Evolutionary conservation across 2,113 vertebrate species (phyloP).

Genomic region (Gulo gulo): DNA sequence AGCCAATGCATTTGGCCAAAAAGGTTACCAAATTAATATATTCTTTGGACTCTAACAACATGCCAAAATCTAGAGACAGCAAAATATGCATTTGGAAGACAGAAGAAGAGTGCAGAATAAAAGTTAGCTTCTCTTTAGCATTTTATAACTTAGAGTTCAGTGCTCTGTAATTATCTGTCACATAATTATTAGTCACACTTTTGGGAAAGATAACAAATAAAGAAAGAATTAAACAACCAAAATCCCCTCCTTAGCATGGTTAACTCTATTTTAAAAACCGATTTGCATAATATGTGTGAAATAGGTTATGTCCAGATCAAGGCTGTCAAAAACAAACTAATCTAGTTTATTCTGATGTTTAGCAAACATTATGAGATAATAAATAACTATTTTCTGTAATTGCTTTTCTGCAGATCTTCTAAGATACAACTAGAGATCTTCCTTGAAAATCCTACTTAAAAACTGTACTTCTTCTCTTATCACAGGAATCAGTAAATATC

Average conservation of each 20-base stretch:
- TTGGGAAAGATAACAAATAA: not conserved
- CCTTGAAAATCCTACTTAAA: not conserved
- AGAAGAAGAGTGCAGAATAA: not conserved
- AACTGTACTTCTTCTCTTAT: not conserved
- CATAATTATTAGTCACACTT: conserved; percentile 8
- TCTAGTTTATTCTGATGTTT: not conserved
- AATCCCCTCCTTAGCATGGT: not conserved
- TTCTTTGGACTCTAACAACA: not conserved
- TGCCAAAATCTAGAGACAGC: conserved; percentile 13
- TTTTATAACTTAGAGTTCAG: not conserved
- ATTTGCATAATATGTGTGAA: not conserved
- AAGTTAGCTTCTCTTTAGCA: not conserved
- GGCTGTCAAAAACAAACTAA: not conserved
- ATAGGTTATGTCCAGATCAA: not conserved
- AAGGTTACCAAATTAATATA: conserved; percentile 14
- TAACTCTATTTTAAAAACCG: not conserved
- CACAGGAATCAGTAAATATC: not conserved
- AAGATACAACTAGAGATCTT: not conserved
- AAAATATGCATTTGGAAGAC: not conserved
- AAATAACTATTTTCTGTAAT: not conserved
- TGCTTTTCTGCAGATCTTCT: not conserved
- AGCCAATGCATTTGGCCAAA: not conserved
- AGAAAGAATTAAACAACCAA: not conserved
- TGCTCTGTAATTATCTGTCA: conserved; percentile 18
- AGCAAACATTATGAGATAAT: not conserved